Conservation (phyloP, 1,140 invertebrate species). For the Aricia agestis region DNA sequence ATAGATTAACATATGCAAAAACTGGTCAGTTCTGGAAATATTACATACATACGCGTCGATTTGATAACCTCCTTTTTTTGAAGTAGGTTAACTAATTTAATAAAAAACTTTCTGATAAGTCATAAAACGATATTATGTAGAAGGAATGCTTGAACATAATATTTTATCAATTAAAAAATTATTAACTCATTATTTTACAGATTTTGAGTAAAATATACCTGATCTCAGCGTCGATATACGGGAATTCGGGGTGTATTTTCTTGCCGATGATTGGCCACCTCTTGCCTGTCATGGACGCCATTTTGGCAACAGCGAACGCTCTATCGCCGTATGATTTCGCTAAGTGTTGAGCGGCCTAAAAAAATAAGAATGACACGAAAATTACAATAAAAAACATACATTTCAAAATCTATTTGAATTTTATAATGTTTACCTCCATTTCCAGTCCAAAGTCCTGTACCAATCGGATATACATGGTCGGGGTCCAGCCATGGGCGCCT, state of each 20-base stretch:
- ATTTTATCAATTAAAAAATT: too few relatives aligned
- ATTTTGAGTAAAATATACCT: slow-evolving; percentile 37
- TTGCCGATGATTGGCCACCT: slow-evolving; percentile 97
- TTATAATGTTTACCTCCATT: slow-evolving; percentile 81
- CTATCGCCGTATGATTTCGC: slow-evolving; percentile 98
- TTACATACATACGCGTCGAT: too few relatives aligned
- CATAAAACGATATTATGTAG: too few relatives aligned
- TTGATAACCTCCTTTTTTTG: too few relatives aligned
- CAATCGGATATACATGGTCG: slow-evolving; percentile 97
- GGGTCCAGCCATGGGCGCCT: slow-evolving; percentile 97
- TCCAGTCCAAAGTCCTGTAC: slow-evolving; percentile 95
- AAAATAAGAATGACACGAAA: slow-evolving; percentile 21
- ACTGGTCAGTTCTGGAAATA: too few relatives aligned
- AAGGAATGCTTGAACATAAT: too few relatives aligned
- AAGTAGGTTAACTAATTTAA: too few relatives aligned
- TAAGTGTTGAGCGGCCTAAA: slow-evolving; percentile 91
- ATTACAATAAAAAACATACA: too few relatives aligned
- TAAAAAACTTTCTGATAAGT: too few relatives aligned
- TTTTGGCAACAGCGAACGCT: slow-evolving; percentile 97
- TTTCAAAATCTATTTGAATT: too few relatives aligned
- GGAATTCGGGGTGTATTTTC: slow-evolving; percentile 97
- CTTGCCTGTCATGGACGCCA: slow-evolving; percentile 96
- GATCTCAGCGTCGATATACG: slow-evolving; percentile 99
- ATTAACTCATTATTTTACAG: too few relatives aligned
- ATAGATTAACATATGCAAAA: too few relatives aligned